Evolutionary conservation across 1,140 invertebrate genomes (phyloP).

Genomic region (Magallana ariakensis): DNA sequence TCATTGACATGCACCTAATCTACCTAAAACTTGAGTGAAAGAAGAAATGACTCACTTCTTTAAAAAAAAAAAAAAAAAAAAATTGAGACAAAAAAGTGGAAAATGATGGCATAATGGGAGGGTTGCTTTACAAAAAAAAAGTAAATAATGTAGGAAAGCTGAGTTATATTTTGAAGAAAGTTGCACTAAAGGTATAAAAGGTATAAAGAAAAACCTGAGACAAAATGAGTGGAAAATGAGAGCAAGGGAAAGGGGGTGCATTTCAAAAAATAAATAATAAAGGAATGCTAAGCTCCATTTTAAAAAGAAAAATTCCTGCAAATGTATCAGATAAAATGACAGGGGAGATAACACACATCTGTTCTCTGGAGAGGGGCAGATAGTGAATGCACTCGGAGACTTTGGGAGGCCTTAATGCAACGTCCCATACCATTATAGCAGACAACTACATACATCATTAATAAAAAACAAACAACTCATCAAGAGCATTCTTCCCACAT

Average conservation of each 20-base stretch:
- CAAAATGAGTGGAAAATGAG: too few relatives aligned
- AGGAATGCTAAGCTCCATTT: background rate
- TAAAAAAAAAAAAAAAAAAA: too few relatives aligned
- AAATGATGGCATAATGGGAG: background rate
- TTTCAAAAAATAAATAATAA: background rate
- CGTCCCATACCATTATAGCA: background rate
- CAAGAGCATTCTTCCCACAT: too few relatives aligned
- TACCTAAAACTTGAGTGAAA: background rate
- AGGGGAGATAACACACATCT: background rate
- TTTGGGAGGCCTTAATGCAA: background rate
- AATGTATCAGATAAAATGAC: constrained; percentile 26
- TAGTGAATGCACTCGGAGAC: background rate
- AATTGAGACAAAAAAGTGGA: too few relatives aligned
- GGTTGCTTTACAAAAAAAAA: background rate
- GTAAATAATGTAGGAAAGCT: too few relatives aligned
- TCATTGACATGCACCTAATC: too few relatives aligned
- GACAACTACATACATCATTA: background rate
- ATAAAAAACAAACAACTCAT: background rate
- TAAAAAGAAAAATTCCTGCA: background rate
- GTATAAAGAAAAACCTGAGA: background rate
- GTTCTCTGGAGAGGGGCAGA: background rate
- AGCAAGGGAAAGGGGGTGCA: too few relatives aligned
- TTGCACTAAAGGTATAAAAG: too few relatives aligned
- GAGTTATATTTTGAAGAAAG: background rate
- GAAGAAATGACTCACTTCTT: background rate